A percentile compares a stretch with the other conserved stretches of the same genome.
Evolutionary conservation across 2,797 vertebrate species (phyloP).

Genomic region (Rhinatrema bivittatum): DNA sequence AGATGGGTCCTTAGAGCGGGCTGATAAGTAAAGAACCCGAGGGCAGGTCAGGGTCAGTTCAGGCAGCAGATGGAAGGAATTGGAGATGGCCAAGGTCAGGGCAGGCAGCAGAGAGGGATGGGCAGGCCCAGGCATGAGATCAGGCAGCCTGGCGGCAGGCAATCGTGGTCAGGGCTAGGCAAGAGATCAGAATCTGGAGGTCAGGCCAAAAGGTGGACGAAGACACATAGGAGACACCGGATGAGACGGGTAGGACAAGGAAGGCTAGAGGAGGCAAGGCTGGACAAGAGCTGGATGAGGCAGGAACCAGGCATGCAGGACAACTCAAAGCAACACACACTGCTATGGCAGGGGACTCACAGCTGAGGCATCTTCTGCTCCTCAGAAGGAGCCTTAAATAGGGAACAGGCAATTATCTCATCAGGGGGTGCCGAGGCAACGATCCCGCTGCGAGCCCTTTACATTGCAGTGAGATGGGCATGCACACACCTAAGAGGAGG

Average conservation of each 20-base stretch:
- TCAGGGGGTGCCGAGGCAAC: too few species aligned
- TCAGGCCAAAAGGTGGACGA: neutral
- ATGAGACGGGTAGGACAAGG: neutral
- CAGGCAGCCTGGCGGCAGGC: neutral
- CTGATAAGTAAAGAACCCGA: constrained; percentile 60
- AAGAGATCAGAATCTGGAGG: neutral
- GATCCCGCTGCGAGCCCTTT: too few species aligned
- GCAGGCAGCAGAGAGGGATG: neutral
- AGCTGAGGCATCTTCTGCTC: too few species aligned
- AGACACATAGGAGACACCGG: neutral
- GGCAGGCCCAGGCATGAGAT: neutral
- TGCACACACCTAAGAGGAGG: too few species aligned
- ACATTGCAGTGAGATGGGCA: too few species aligned
- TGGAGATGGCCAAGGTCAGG: constrained; percentile 36
- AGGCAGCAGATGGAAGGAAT: constrained; percentile 53
- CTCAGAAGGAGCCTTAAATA: too few species aligned
- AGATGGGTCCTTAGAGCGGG: too few species aligned
- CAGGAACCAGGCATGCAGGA: too few species aligned
- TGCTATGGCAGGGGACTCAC: too few species aligned
- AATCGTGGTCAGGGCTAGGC: neutral
- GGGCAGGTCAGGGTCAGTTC: constrained; percentile 59
- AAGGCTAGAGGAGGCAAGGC: neutral
- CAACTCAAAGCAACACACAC: too few species aligned
- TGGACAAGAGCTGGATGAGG: too few species aligned
- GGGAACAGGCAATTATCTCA: too few species aligned